These are phyloP conservation scores for Oryctes rhinoceros DNA, from an alignment of 1,140 invertebrate genomes.

Conservation along the genomic window DNA sequence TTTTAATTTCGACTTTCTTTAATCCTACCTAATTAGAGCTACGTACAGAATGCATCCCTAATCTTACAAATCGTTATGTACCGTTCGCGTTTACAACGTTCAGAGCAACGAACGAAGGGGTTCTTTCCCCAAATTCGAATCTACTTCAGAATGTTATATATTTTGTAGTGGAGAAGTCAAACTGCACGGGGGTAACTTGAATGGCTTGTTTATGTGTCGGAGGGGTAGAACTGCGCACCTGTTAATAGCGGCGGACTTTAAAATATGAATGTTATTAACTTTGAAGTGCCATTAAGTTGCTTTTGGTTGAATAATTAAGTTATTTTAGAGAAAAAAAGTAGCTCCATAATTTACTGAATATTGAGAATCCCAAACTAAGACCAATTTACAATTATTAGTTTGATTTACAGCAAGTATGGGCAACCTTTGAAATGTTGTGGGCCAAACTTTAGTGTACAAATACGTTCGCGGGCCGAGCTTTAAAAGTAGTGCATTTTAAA, in stretches of 20 bases:
- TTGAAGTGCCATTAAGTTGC: conserved; percentile 17
- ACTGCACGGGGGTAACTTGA: conserved; percentile 40
- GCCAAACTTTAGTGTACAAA: too few species aligned
- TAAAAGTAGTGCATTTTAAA: too few species aligned
- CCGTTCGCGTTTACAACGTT: neutral
- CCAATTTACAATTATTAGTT: neutral
- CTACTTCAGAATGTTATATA: conserved; percentile 52
- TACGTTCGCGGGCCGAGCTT: too few species aligned
- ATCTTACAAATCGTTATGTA: neutral
- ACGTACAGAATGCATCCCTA: neutral
- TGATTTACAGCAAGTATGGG: too few species aligned
- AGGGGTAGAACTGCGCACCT: conserved; percentile 34
- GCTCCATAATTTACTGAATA: neutral
- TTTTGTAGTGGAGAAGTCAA: conserved; percentile 50
- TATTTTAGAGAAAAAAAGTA: neutral
- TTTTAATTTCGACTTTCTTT: neutral
- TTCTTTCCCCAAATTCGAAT: conserved; percentile 39
- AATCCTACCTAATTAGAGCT: neutral
- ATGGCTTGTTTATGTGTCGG: conserved; percentile 42
- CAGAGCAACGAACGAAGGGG: neutral
- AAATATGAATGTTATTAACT: conserved; percentile 33
- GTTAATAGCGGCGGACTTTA: conserved; percentile 37
- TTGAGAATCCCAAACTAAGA: too few species aligned
- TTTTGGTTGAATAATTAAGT: conserved; percentile 2
- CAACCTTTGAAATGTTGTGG: too few species aligned